phyloP scores from a whole-genome alignment of 2,797 vertebrate genomes.

The Sebastes taczanowskii region DNA sequence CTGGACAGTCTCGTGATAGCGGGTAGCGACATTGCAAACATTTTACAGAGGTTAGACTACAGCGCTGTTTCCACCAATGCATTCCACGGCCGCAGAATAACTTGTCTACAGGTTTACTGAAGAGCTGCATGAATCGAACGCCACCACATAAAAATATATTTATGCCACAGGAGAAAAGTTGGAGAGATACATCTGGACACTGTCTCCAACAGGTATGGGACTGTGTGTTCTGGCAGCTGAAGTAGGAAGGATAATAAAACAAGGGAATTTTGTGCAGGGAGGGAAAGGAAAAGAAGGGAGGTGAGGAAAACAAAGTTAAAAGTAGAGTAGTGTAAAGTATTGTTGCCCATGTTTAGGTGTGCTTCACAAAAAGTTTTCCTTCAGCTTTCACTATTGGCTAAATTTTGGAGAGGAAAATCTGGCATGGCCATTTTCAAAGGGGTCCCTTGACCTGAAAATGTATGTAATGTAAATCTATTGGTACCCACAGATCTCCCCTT shows the following conservation, averaged over 20 bases:
- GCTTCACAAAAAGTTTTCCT: neutral
- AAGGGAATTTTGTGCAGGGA: constrained; percentile 10
- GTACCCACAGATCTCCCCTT: no score
- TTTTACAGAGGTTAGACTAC: constrained; percentile 20
- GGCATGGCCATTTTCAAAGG: neutral
- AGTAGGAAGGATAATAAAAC: constrained; percentile 43
- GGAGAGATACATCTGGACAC: constrained; percentile 53
- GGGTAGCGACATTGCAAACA: constrained; percentile 27
- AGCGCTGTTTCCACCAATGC: neutral
- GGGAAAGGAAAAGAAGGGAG: neutral
- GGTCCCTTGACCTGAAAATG: no score
- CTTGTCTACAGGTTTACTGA: constrained; percentile 23
- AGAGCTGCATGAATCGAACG: constrained; percentile 31
- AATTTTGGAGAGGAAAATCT: neutral
- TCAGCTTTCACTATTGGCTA: neutral
- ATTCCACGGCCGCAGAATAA: constrained; percentile 26
- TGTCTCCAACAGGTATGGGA: constrained; percentile 53
- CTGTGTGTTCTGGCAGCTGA: constrained; percentile 50
- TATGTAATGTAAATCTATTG: no score
- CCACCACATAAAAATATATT: constrained; percentile 51
- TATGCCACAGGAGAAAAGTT: constrained; percentile 40
- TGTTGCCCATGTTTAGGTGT: neutral
- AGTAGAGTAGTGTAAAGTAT: neutral
- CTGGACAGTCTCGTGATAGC: neutral
- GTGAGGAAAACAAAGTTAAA: neutral